Evolutionary conservation across 2,113 vertebrate species (phyloP).

Genomic region (Pomatostomus ruficeps): DNA sequence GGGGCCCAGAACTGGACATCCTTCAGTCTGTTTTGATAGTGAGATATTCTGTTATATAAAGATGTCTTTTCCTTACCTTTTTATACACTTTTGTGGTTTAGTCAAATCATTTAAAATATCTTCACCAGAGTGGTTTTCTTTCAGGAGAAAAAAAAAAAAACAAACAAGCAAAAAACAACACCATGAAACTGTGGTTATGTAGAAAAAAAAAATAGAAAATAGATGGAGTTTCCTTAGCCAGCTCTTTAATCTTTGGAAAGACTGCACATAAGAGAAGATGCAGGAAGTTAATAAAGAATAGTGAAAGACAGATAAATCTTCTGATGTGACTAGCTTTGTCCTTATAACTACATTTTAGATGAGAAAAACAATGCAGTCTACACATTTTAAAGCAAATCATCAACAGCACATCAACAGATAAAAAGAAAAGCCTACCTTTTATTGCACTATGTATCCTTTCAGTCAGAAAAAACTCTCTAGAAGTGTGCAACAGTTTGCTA

Average conservation of each 20-base stretch:
- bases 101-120: background rate
- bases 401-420: background rate
- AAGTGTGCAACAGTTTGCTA: background rate
- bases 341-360: background rate
- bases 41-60: background rate
- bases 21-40: background rate
- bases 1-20: background rate
- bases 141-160: background rate
- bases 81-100: background rate
- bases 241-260: conserved; percentile 31
- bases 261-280: background rate
- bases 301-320: conserved; percentile 2
- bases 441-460: background rate
- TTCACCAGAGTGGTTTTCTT: background rate
- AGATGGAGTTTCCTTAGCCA: background rate
- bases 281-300: background rate
- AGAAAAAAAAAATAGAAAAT: conserved; percentile 25
- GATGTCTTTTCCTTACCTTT: background rate
- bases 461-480: background rate
- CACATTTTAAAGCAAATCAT: background rate
- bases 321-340: background rate
- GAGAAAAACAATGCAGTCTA: background rate
- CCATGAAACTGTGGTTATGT: background rate
- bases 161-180: background rate
- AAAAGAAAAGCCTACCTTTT: background rate